Evolutionary conservation across 2,888 invertebrate genomes (phyloP), one percentile per base, ranked within the genome.

Genomic region (Caenorhabditis imperialis): DNA sequence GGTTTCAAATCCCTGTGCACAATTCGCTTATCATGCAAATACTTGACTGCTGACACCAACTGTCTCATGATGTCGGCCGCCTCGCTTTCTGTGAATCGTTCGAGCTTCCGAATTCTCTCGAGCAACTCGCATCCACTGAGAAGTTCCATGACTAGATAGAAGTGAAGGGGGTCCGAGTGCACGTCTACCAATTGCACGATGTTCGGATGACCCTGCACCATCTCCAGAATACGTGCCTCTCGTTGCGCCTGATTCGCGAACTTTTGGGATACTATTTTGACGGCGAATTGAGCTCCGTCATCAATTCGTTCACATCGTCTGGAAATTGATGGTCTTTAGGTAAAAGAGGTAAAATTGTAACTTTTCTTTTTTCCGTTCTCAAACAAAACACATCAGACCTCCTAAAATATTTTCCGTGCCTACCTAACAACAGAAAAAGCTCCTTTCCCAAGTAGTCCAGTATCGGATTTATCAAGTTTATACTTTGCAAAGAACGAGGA

Each of bases 1-100:
- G 96, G 96, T 89, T 97, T 98, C 16, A 98, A 91, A 89, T 97
- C 97, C 30, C 96, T 90, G 88, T 98, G 97, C 58, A 95, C 95
- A 45, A 95, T 93, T 16, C 93, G 92, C 60, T 92, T 91, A 22
- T 91, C 90, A 90, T 96, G 96, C 92, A 97, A 93, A 89, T 93
- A 94, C 30, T 92, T 90, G 20, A 96, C 92, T 51, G 95, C 96
- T 16, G 92, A 91, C 0, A 94, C 93, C 44, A 97, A 90, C 88
- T 95, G 85, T 33, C 91, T 90, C 90, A 96, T 92, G 61, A 97
- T 92, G 8, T 91, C 90, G n/a, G 93, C 92, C 6, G 96, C 95
- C 80, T 92, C 91, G 0, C 91, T 89, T 62, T 97, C 97, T 0
- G 92, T 92, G 82, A 95, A 92, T 53, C 91, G 91, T 57, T 91